Base-by-base conservation (phyloP, 2,888 invertebrate species). In the Reticulitermes lucifugus region DNA sequence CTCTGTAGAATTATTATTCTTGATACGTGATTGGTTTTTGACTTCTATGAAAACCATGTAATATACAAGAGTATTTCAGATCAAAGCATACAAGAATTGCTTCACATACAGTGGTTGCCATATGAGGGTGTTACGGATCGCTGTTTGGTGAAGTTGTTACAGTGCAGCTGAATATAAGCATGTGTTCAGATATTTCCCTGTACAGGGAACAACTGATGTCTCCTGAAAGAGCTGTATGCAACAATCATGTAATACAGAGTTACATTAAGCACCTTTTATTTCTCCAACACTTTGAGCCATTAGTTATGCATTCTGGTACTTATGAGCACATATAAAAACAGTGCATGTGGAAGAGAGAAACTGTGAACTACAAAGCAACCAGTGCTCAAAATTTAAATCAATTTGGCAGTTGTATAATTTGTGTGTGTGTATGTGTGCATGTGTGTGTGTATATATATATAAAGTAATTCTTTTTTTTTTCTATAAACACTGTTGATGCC, bases 341-440 rank as follows among this genome's bases (percentile, higher is more conserved):
- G 77, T 43, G 6, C 41, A 77, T 77, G n/a, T 6, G 22, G 46
- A 46, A 77, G 77, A 10, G 25, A 18, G 18, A 43, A 43, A 43
- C 29, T 10, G 41, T 29, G 18, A 71, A 9, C 35, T 71, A 75
- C 75, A 77, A 46, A 46, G 46, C 77, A 77, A 77, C 14, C 51
- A 46, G 22, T 46, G 77, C 77, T 77, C 77, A 77, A 77, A 77
- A 51, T 77, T 77, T 77, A 77, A 75, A 75, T 77, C 46, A 77
- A 46, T 77, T 77, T 77, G 51, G 77, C 77, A 77, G 51, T 77
- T 77, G 77, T 77, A 46, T 77, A 77, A 77, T 77, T 35, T 77
- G 77, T 77, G 46, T 51, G 35, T 75, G 35, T 75, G n/a, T n/a
- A 77, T 77, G 77, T 51, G n/a, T 77, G 35, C 41, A 43, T 75